These are phyloP conservation scores for Dendrolimus pini DNA, from an alignment of 2,888 invertebrate species.

Conservation along the genomic window DNA sequence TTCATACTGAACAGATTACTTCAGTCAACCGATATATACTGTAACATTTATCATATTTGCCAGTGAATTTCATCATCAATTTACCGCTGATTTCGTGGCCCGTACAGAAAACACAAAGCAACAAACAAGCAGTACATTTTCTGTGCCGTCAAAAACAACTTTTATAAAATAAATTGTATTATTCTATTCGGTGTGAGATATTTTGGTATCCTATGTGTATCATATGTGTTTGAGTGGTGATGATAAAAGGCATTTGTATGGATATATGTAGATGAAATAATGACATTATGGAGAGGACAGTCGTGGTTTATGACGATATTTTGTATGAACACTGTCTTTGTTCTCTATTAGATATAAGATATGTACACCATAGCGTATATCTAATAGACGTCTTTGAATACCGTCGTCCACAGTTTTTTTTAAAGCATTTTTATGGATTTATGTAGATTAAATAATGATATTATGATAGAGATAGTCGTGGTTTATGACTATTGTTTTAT, in stretches of 20 bases:
- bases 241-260: not conserved
- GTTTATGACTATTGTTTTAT: not conserved
- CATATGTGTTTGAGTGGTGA: not conserved
- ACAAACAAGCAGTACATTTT: constrained; percentile 52
- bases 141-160: constrained; percentile 56
- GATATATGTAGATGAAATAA: not conserved
- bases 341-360: too few species aligned
- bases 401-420: too few species aligned
- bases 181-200: constrained; percentile 36
- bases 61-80: constrained; percentile 5
- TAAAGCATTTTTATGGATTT: not conserved
- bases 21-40: too few species aligned
- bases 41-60: constrained; percentile 5
- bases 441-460: not conserved
- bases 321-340: not conserved
- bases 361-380: too few species aligned
- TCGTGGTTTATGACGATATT: not conserved
- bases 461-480: not conserved
- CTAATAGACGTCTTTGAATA: too few species aligned
- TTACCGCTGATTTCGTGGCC: constrained; percentile 25
- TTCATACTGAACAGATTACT: too few species aligned
- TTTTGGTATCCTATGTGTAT: constrained; percentile 9
- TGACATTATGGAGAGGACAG: not conserved
- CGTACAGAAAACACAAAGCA: constrained; percentile 41
- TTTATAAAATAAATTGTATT: constrained; percentile 58